A percentile compares a stretch with the other conserved stretches of the same genome.
Conservation (phyloP, 2,888 invertebrate species). For the Caradrina kadenii region DNA sequence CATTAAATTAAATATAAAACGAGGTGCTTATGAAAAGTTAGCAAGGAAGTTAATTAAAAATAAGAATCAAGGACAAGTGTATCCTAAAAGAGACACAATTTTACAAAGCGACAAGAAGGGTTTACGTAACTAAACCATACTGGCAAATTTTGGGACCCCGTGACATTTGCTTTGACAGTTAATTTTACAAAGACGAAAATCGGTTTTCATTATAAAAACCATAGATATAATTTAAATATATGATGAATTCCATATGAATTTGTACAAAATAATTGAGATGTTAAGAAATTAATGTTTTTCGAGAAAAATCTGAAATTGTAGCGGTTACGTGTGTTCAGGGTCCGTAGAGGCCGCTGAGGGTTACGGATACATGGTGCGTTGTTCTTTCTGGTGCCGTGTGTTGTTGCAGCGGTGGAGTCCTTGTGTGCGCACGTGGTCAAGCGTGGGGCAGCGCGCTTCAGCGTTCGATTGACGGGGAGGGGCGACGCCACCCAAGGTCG, state of each 20-base stretch:
- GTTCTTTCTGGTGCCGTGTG: constrained; percentile 4
- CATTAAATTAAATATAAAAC: no score
- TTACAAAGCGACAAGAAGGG: constrained; percentile 3
- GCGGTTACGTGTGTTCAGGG: background rate
- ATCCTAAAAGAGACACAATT: background rate
- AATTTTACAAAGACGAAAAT: background rate
- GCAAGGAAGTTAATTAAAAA: no score
- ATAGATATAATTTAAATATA: background rate
- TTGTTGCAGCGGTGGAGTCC: constrained; percentile 41
- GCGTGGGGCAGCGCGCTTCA: constrained; percentile 55
- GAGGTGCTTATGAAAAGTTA: no score
- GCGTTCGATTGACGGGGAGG: constrained; percentile 66
- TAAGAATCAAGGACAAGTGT: no score
- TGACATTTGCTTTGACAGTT: constrained; percentile 25
- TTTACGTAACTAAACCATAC: background rate
- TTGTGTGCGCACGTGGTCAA: constrained; percentile 53
- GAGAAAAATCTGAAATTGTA: constrained; percentile 1
- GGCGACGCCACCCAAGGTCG: constrained; percentile 79
- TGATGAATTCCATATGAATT: constrained; percentile 2
- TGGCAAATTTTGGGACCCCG: constrained; percentile 11
- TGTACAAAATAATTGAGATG: constrained; percentile 9
- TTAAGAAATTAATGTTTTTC: background rate
- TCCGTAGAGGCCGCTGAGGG: background rate
- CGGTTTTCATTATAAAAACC: background rate
- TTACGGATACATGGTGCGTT: constrained; percentile 26